Percentiles rank a stretch among this genome's conserved stretches.
phyloP scores from a whole-genome alignment of 2,888 invertebrate genomes.

The Chrysopilus asiliformis region DNA sequence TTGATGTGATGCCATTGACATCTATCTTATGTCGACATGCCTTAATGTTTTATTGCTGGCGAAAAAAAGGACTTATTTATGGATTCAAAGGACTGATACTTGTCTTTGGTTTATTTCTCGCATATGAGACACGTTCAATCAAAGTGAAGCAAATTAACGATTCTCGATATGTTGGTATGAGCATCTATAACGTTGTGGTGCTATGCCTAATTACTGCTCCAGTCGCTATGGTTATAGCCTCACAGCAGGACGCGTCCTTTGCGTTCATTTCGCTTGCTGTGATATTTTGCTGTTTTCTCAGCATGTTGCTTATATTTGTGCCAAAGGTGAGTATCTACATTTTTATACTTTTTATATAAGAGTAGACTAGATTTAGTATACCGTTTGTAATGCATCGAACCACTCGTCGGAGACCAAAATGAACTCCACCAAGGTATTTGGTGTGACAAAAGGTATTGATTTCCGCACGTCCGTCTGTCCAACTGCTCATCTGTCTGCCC shows the following conservation, averaged over 20 bases:
- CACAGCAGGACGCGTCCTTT: conserved; percentile 95
- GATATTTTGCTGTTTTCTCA: conserved; percentile 94
- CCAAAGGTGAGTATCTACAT: conserved; percentile 63
- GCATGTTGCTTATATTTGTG: conserved; percentile 96
- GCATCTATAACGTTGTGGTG: conserved; percentile 98
- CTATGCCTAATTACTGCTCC: conserved; percentile 96
- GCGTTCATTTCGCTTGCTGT: conserved; percentile 93
- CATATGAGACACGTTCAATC: conserved; percentile 95
- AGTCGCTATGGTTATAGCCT: conserved; percentile 91
- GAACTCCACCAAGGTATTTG: too few relatives aligned
- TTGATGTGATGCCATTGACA: too few relatives aligned
- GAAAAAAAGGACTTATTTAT: conserved; percentile 90
- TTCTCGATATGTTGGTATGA: conserved; percentile 96
- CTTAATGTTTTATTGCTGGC: too few relatives aligned
- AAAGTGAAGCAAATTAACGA: conserved; percentile 97
- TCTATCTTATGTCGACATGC: too few relatives aligned
- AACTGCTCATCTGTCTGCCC: too few relatives aligned
- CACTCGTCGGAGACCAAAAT: too few relatives aligned
- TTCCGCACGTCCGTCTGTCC: too few relatives aligned
- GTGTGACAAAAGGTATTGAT: too few relatives aligned
- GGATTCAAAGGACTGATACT: conserved; percentile 94
- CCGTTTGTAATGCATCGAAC: too few relatives aligned
- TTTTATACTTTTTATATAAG: too few relatives aligned
- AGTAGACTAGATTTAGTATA: too few relatives aligned
- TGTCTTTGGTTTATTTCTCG: conserved; percentile 92